A percentile compares a stretch with the other conserved stretches of the same genome.
phyloP scores from a whole-genome alignment of 2,888 invertebrate species.

The Aleiodes alternator region DNA sequence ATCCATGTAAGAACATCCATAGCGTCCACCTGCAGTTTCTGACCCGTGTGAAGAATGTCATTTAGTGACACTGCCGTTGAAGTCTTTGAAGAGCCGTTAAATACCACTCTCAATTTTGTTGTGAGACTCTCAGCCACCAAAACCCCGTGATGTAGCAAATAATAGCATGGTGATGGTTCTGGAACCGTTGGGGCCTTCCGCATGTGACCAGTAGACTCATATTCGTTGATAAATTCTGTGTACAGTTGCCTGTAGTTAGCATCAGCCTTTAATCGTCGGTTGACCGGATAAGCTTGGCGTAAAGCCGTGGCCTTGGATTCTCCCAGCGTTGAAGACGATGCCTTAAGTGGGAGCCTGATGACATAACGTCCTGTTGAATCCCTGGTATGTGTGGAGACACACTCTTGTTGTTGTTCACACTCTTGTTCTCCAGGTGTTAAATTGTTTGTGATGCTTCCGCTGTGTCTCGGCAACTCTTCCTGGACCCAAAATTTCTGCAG shows the following conservation, averaged over 20 bases:
- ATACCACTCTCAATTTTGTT: not conserved
- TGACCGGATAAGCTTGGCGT: not conserved
- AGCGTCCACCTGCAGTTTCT: too few relatives aligned
- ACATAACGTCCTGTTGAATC: constrained; percentile 26
- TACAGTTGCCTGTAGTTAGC: not conserved
- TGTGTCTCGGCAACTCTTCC: constrained; percentile 20
- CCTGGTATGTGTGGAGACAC: constrained; percentile 2
- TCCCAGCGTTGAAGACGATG: not conserved
- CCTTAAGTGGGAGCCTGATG: not conserved
- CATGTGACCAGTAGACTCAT: not conserved
- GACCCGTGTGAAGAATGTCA: too few relatives aligned
- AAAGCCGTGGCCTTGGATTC: not conserved
- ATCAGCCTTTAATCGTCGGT: not conserved
- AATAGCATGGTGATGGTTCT: not conserved
- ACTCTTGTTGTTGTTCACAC: constrained; percentile 20
- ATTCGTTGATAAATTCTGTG: constrained; percentile 24
- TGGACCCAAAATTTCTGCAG: constrained; percentile 13
- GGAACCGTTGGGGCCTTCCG: not conserved
- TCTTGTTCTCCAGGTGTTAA: not conserved
- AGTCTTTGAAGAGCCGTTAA: not conserved
- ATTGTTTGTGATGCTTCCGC: not conserved
- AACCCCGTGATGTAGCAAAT: constrained; percentile 12
- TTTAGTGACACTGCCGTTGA: not conserved
- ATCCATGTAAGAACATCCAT: too few relatives aligned
- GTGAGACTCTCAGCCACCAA: not conserved